Conservation (phyloP, 2,797 vertebrate genomes). For the Lophotriccus pileatus region DNA sequence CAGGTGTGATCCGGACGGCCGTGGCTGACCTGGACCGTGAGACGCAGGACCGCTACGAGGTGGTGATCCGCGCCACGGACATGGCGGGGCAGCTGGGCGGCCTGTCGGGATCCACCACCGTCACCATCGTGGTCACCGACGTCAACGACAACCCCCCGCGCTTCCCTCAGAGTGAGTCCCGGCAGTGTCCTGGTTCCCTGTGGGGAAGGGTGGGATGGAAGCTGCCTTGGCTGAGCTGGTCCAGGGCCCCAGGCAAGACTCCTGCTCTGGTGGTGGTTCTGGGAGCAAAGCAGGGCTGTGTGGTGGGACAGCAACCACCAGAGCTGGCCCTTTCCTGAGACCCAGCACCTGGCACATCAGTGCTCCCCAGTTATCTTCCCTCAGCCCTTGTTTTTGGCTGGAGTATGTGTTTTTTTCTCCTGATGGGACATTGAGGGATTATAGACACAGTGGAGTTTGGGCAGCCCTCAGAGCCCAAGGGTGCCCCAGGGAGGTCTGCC, state of each 20-base stretch:
- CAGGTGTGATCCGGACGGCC: conserved; percentile 93
- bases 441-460: not conserved
- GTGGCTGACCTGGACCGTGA: conserved; percentile 96
- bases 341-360: not conserved
- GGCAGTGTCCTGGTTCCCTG: not conserved
- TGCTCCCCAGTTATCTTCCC: not conserved
- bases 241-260: rapidly evolving
- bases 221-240: not conserved
- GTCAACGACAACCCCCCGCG: conserved; percentile 98
- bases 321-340: not conserved
- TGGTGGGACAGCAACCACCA: not conserved
- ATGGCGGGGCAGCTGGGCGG: conserved; percentile 99
- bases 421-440: not conserved
- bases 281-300: rapidly evolving
- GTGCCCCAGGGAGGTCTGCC: too few relatives aligned
- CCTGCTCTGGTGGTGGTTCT: not conserved
- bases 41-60: conserved; percentile 94
- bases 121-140: conserved; percentile 97
- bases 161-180: conserved; percentile 91
- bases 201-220: not conserved
- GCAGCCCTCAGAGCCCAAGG: not conserved
- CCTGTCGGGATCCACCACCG: conserved; percentile 95
- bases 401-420: not conserved
- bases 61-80: conserved; percentile 97
- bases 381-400: not conserved